Evolutionary conservation across 2,797 vertebrate species (phyloP).

Genomic region (Pteropus rufus): DNA sequence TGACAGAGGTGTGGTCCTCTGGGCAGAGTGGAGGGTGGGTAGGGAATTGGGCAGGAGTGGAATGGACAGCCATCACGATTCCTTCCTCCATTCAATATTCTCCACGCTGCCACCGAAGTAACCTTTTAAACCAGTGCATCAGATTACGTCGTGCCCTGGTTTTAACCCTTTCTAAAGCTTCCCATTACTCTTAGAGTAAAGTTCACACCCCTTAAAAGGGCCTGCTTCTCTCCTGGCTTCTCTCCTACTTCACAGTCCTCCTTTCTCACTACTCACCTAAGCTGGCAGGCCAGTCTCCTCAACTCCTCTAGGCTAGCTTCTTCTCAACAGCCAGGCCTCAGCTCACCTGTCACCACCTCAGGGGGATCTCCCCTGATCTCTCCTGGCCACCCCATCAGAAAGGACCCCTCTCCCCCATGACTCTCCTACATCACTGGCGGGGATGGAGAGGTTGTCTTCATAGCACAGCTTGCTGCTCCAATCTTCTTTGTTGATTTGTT

Average conservation of each 20-base stretch:
- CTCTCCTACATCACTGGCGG: not conserved
- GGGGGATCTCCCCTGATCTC: too few species aligned
- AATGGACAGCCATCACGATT: not conserved
- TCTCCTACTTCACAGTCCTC: not conserved
- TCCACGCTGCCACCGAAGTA: not conserved
- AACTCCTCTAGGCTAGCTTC: not conserved
- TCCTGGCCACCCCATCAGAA: not conserved
- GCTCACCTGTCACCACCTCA: not conserved
- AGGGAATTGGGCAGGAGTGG: not conserved
- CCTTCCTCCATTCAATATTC: not conserved
- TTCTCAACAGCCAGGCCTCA: not conserved
- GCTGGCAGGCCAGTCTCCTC: not conserved
- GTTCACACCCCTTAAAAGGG: not conserved
- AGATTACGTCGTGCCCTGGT: not conserved
- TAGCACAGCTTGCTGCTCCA: not conserved
- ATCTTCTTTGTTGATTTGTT: not conserved
- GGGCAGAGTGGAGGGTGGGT: too few species aligned
- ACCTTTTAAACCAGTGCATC: not conserved
- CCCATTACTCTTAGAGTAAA: not conserved
- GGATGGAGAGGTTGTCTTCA: not conserved
- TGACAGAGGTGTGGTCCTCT: not conserved
- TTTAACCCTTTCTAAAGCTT: slow-evolving; percentile 36
- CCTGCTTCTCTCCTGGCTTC: not conserved
- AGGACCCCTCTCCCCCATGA: not conserved
- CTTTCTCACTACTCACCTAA: not conserved